A percentile compares a stretch with the other conserved stretches of the same genome.
phyloP scores from a whole-genome alignment of 2,797 vertebrate species.

The Crax fasciolata region DNA sequence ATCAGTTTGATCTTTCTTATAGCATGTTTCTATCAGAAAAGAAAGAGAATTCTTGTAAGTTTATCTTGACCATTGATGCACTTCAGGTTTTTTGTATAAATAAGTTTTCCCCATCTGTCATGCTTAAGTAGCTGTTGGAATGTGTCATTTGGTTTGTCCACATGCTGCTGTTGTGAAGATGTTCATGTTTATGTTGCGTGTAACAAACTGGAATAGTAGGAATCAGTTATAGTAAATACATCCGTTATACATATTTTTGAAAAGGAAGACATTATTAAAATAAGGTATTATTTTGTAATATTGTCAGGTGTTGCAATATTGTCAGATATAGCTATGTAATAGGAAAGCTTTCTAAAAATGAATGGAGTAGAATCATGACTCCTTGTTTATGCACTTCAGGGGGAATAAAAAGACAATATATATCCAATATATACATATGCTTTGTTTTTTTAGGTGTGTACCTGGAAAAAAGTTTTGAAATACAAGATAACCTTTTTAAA shows the following conservation, averaged over 20 bases:
- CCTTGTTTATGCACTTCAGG: neutral
- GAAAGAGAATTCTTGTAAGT: neutral
- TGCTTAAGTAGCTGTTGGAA: neutral
- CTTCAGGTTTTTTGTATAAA: neutral
- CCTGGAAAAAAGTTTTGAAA: neutral
- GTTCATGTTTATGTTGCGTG: neutral
- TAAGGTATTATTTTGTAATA: conserved; percentile 5
- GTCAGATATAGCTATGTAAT: neutral
- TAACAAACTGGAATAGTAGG: neutral
- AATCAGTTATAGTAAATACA: neutral
- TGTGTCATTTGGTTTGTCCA: neutral
- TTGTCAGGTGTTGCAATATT: neutral
- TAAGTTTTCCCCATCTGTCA: neutral
- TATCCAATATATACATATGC: neutral
- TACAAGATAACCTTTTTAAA: neutral
- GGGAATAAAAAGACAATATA: neutral
- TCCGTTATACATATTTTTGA: neutral
- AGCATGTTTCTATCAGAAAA: neutral
- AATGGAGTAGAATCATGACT: neutral
- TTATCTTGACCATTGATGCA: neutral
- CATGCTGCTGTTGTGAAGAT: neutral
- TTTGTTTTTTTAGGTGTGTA: neutral
- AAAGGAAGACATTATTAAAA: conserved; percentile 8
- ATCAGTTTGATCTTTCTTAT: neutral
- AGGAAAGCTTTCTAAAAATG: neutral